Base-by-base conservation (phyloP, 2,888 invertebrate species). In the Spatulosminthurus flaviceps region DNA sequence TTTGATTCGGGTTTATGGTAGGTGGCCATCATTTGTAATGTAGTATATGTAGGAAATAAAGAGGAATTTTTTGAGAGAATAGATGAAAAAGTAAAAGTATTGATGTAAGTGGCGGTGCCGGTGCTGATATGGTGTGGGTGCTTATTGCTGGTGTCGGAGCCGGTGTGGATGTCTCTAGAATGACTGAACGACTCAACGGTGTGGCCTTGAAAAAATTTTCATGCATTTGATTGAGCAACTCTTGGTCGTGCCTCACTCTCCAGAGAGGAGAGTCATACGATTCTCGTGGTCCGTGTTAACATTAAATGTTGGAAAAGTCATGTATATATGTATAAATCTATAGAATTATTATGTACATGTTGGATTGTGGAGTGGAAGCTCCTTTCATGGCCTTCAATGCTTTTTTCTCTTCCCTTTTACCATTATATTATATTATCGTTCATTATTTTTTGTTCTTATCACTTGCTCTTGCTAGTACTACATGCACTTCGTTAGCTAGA, bases 1-100 rank as follows among this genome's bases (percentile, higher is more conserved):
- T 92, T 92, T 5, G 90, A 89, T 88, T 92, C 92, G 69, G 91
- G 91, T 87, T 92, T 92, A 87, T 92, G 92, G 86, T 92, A 92
- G 83, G 88, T 89, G 34, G 90, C 88, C 91, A 91, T 91, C 75
- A 5, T 74, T 19, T 9, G 13, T 41, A 41, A 41, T 41, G n/a
- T n/a, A n/a, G n/a, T n/a, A n/a, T 41, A 9, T 41, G 7, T 41
- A 41, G 13, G 51, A 51, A 51, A 51, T 51, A 51, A 2, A 13
- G n/a, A 13, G 19, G 51, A 51, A 51, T 19, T n/a, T n/a, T n/a
- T 51, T 51, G 51, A n/a, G 1, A 16, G n/a, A 13, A 51, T 19
- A 51, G n/a, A 2, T 51, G 7, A n/a, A n/a, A 51, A 51, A 51
- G 16, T 13, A n/a, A 16, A 51, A 51, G 5, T 19, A 41, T 41